Conservation (phyloP, 2,888 invertebrate genomes). For the Xanthostigma xanthostigma region DNA sequence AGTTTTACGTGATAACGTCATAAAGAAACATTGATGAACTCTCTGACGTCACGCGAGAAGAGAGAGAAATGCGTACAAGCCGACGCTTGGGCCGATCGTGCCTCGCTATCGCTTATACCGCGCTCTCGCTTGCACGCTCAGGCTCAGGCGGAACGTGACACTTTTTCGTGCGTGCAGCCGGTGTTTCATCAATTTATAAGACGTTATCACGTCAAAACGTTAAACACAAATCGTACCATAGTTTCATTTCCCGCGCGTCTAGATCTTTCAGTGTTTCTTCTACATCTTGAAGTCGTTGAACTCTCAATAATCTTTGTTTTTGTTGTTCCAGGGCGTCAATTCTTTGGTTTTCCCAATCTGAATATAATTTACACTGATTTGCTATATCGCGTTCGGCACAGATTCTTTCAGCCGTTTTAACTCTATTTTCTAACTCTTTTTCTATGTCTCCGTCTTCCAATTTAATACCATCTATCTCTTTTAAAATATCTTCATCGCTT, state of each 20-base stretch:
- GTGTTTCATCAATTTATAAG: no score
- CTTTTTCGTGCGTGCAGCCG: no score
- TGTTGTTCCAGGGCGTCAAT: slow-evolving; percentile 42
- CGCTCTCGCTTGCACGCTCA: no score
- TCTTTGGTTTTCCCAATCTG: slow-evolving; percentile 42
- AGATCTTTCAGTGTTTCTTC: slow-evolving; percentile 42
- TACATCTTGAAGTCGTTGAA: slow-evolving; percentile 35
- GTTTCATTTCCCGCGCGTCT: slow-evolving; percentile 41
- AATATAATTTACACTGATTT: slow-evolving; percentile 39
- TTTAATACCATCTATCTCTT: slow-evolving; percentile 23
- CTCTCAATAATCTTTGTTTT: slow-evolving; percentile 32
- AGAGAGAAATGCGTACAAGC: no score
- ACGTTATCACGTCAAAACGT: no score
- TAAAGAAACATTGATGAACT: no score
- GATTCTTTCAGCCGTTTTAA: slow-evolving; percentile 39
- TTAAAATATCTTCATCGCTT: slow-evolving; percentile 25
- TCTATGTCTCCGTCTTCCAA: slow-evolving; percentile 24
- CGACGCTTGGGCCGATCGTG: no score
- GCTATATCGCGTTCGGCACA: slow-evolving; percentile 41
- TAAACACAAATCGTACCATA: slow-evolving; percentile 31
- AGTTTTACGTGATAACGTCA: no score
- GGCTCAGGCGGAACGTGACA: no score
- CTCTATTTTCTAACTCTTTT: slow-evolving; percentile 31
- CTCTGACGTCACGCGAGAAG: no score
- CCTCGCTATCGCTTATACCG: no score